Evolutionary conservation across 2,797 vertebrate genomes (phyloP).

Genomic region (Echiichthys vipera): DNA sequence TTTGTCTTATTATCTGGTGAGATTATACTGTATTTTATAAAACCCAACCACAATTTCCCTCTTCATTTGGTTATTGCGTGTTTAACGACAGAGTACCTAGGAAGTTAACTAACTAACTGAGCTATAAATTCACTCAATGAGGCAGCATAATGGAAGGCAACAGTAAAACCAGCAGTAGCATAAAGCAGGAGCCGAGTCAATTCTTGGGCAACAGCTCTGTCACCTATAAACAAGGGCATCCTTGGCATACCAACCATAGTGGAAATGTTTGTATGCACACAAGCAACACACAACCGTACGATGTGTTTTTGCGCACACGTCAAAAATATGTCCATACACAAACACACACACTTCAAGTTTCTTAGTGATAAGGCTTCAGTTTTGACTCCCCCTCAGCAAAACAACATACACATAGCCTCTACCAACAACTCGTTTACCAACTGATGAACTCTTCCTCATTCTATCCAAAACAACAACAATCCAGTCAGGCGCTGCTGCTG

Average conservation of each 20-base stretch:
- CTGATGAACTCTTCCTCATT: slow-evolving; percentile 34
- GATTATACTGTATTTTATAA: background rate
- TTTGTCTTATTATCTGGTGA: background rate
- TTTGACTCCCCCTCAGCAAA: slow-evolving; percentile 60
- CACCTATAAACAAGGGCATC: slow-evolving; percentile 53
- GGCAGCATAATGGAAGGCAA: slow-evolving; percentile 17
- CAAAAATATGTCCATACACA: slow-evolving; percentile 24
- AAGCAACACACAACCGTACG: slow-evolving; percentile 30
- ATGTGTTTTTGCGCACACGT: slow-evolving; percentile 22
- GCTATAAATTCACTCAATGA: background rate
- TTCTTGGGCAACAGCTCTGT: slow-evolving; percentile 35
- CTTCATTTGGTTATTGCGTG: background rate
- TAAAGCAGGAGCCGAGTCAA: background rate
- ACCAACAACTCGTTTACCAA: slow-evolving; percentile 41
- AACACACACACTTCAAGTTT: slow-evolving; percentile 32
- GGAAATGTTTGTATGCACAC: slow-evolving; percentile 49
- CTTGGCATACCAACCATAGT: slow-evolving; percentile 57
- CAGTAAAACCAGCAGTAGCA: slow-evolving; percentile 10
- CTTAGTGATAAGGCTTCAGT: slow-evolving; percentile 68
- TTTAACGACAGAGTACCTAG: background rate
- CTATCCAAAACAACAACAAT: slow-evolving; percentile 18
- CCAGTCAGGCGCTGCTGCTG: background rate
- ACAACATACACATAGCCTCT: slow-evolving; percentile 38
- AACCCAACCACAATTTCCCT: background rate
- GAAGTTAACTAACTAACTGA: background rate